Evolutionary conservation across 2,113 vertebrate genomes (phyloP).

Genomic region (Elephantulus edwardii): DNA sequence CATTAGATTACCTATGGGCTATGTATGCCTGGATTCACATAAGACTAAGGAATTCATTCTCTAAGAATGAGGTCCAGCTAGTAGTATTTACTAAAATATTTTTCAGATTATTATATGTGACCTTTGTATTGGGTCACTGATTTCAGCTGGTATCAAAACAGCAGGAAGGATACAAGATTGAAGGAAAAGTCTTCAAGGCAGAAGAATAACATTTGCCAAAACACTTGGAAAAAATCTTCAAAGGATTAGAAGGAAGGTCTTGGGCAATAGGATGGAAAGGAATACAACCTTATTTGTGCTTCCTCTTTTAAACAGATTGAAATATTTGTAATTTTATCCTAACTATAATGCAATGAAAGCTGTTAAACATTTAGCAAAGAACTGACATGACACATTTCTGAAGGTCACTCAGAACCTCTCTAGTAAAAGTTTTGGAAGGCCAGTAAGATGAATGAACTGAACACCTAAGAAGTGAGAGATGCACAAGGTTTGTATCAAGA

Average conservation of each 20-base stretch:
- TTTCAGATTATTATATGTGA: neutral
- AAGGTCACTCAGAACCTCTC: neutral
- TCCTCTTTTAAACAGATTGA: neutral
- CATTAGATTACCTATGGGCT: neutral
- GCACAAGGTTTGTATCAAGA: neutral
- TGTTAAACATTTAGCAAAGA: neutral
- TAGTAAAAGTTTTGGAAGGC: neutral
- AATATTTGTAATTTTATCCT: neutral
- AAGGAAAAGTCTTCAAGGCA: neutral
- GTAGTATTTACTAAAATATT: conserved; percentile 7
- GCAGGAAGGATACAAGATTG: neutral
- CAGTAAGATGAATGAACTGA: neutral
- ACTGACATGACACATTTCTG: neutral
- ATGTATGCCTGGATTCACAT: neutral
- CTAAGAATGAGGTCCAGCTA: neutral
- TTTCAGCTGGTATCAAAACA: neutral
- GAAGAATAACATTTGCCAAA: neutral
- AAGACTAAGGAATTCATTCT: neutral
- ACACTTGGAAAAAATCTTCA: neutral
- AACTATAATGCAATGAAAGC: neutral
- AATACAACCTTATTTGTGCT: neutral
- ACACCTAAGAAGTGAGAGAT: neutral
- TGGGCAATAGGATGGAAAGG: neutral
- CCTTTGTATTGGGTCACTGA: neutral
- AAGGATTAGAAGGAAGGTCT: neutral